Conservation (phyloP, 2,113 vertebrate species). For the Numenius arquata region DNA sequence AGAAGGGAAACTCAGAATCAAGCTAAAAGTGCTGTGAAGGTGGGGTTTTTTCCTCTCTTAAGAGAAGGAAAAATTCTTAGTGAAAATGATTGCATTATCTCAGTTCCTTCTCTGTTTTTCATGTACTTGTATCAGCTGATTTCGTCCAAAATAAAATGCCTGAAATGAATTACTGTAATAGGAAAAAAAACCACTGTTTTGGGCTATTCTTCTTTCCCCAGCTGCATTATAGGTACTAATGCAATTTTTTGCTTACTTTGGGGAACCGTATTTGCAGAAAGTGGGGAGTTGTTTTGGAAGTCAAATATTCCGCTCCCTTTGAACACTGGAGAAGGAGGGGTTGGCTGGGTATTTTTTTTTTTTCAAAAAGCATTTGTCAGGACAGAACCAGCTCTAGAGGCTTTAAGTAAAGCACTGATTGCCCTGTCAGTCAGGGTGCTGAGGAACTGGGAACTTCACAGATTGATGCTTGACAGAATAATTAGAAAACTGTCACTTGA, state of each 20-base stretch:
- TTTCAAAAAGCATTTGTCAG: slow-evolving; percentile 11
- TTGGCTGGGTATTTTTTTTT: neutral
- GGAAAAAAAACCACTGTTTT: neutral
- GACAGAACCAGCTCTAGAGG: slow-evolving; percentile 50
- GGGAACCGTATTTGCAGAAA: neutral
- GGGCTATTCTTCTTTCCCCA: neutral
- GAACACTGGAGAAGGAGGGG: neutral
- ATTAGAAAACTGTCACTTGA: slow-evolving; percentile 97
- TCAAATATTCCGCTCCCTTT: neutral
- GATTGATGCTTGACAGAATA: slow-evolving; percentile 99
- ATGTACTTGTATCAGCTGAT: neutral
- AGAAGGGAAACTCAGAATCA: neutral
- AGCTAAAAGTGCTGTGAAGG: neutral
- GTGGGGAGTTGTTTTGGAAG: neutral
- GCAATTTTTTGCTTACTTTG: neutral
- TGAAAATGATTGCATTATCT: neutral
- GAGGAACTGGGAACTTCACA: slow-evolving; percentile 83
- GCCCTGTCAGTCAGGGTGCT: slow-evolving; percentile 90
- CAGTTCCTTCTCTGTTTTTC: neutral
- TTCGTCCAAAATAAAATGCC: neutral
- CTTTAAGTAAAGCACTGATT: slow-evolving; percentile 87
- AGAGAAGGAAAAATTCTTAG: neutral
- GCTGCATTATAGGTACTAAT: neutral
- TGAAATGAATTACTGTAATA: neutral
- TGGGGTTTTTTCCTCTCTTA: neutral